Base-by-base conservation (phyloP, 2,888 invertebrate species). In the Caprella mutica region DNA sequence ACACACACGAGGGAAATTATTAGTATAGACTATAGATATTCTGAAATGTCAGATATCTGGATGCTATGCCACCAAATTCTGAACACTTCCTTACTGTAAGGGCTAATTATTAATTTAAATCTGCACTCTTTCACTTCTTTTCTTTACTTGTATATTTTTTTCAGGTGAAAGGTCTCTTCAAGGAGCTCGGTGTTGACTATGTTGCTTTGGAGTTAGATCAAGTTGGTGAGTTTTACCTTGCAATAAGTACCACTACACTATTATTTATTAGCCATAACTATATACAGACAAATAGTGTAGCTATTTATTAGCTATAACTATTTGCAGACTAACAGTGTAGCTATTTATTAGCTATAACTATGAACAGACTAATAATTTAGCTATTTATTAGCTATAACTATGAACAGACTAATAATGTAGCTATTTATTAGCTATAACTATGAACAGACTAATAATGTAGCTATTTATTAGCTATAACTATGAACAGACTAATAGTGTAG, bases 121-220 rank as follows among this genome's bases (percentile, higher is more conserved):
- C n/a, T 33, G 8, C 33, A 33, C 14, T 33, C n/a, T 2, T 12
- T 23, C 50, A 30, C 12, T 8, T 26, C 38, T 21, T 46, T 38
- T 26, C 17, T 33, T 24, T 40, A n/a, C 19, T 26, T 29, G 6
- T 27, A 29, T 19, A 33, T 9, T n/a, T 8, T 48, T 62, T 68
- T n/a, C 67, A 77, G 76, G 73, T 76, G 12, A 77, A 77, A 66
- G 69, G 70, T 3, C 65, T 77, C 23, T 74, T 77, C 56, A 67
- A 70, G 6, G 66, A 68, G 2, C 61, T 75, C 33, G 69, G 70
- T 51, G 69, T 74, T 14, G 62, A 68, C 8, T 74, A 67, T 65
- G 63, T 66, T 57, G 69, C 71, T 1, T 33, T 76, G 44, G 77
- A 77, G 65, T 66, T 77, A 44, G 75, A 77, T 66, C 60, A 66